phyloP scores from a whole-genome alignment of 2,888 invertebrate genomes.

The Agrochola macilenta region DNA sequence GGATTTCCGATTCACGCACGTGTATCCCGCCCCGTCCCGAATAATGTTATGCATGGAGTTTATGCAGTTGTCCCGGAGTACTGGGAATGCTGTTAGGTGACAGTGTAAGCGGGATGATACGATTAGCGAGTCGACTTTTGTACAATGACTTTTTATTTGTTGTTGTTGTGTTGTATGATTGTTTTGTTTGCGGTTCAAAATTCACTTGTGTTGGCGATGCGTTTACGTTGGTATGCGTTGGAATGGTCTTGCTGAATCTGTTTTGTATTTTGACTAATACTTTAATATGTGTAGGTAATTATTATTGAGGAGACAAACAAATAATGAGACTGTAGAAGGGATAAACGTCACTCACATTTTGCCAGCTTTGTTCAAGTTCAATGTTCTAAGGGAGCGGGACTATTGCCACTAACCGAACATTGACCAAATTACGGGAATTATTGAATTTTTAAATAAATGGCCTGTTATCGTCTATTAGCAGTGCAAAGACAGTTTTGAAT shows the following conservation, averaged over 20 bases:
- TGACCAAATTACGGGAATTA: background rate
- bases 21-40: constrained; percentile 23
- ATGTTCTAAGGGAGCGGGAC: background rate
- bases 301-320: background rate
- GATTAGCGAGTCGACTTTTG: background rate
- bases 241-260: background rate
- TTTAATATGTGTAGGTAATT: background rate
- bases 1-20: constrained; percentile 59
- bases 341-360: background rate
- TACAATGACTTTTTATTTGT: background rate
- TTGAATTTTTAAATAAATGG: background rate
- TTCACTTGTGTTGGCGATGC: background rate
- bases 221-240: too few species aligned
- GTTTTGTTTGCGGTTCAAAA: background rate
- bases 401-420: background rate
- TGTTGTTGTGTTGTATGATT: background rate
- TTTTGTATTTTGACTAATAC: background rate
- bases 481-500: background rate
- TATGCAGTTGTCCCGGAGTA: constrained; percentile 46
- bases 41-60: constrained; percentile 61
- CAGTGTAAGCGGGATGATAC: constrained; percentile 16
- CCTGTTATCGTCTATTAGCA: background rate
- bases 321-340: background rate
- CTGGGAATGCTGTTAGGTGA: constrained; percentile 1
- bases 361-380: background rate